Percentiles rank a stretch among this genome's conserved stretches.
Conservation (phyloP, 1,140 invertebrate genomes). For the Gonatopus flavifemur region DNA sequence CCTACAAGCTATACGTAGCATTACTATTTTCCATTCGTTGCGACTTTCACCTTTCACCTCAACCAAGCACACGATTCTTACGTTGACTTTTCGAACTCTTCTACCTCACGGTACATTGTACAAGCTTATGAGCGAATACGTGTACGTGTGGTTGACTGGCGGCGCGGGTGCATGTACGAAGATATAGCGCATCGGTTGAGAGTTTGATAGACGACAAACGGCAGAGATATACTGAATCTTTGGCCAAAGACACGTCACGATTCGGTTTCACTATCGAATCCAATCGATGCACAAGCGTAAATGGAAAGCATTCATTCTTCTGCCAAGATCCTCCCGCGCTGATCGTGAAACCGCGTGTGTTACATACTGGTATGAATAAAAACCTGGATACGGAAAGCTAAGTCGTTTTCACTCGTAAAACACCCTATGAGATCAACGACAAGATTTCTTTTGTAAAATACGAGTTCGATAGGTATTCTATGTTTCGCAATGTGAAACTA, state of each 20-base stretch:
- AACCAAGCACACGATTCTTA: constrained; percentile 37
- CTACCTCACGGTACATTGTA: constrained; percentile 1
- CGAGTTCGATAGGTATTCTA: too few relatives aligned
- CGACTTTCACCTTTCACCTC: constrained; percentile 58
- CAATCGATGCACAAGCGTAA: constrained; percentile 2
- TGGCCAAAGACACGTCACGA: constrained; percentile 22
- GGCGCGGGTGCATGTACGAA: neutral
- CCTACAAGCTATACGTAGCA: too few relatives aligned
- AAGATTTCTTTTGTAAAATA: too few relatives aligned
- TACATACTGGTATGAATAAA: too few relatives aligned
- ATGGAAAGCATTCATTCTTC: constrained; percentile 26
- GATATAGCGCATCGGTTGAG: too few relatives aligned
- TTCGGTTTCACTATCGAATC: constrained; percentile 28
- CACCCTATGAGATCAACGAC: too few relatives aligned
- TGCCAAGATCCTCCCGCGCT: too few relatives aligned
- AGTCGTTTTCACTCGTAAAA: too few relatives aligned
- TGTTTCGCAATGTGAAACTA: too few relatives aligned
- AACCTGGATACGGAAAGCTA: too few relatives aligned
- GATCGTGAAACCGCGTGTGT: too few relatives aligned
- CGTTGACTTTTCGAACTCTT: constrained; percentile 46
- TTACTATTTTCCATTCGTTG: constrained; percentile 22
- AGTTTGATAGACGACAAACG: too few relatives aligned
- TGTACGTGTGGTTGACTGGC: neutral
- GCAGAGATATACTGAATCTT: neutral
- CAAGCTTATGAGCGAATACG: neutral